Conservation (phyloP, 2,113 vertebrate genomes). For the Scophthalmus maximus region DNA sequence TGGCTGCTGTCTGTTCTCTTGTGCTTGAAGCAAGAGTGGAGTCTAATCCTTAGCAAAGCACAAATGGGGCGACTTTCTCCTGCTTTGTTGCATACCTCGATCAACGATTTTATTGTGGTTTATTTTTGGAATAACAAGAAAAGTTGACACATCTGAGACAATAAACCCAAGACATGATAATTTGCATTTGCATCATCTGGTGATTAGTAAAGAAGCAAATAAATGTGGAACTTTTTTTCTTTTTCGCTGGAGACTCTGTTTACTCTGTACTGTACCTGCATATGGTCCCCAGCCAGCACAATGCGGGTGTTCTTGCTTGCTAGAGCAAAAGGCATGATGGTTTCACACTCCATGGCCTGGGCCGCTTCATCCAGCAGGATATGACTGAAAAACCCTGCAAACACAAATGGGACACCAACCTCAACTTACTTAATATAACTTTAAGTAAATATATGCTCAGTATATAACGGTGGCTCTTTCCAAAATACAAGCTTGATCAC, state of each 20-base stretch:
- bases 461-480: too few species aligned
- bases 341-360: slow-evolving; percentile 99
- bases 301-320: slow-evolving; percentile 93
- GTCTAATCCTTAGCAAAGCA: slow-evolving; percentile 15
- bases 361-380: slow-evolving; percentile 98
- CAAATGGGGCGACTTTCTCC: not conserved
- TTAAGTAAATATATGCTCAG: not conserved
- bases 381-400: slow-evolving; percentile 94
- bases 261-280: slow-evolving; percentile 88
- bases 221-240: not conserved
- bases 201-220: not conserved
- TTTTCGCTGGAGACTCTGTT: not conserved
- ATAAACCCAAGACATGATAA: not conserved
- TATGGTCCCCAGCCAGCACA: slow-evolving; percentile 98
- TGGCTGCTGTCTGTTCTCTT: slow-evolving; percentile 22
- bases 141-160: not conserved
- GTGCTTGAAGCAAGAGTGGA: slow-evolving; percentile 10
- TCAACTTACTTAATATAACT: not conserved
- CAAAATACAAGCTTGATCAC: too few species aligned
- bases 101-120: not conserved
- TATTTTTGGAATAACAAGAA: not conserved
- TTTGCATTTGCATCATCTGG: not conserved
- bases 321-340: slow-evolving; percentile 98
- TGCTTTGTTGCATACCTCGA: not conserved
- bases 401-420: slow-evolving; percentile 11